Evolutionary conservation across 2,797 vertebrate species (phyloP).

Genomic region (Myotis myotis): DNA sequence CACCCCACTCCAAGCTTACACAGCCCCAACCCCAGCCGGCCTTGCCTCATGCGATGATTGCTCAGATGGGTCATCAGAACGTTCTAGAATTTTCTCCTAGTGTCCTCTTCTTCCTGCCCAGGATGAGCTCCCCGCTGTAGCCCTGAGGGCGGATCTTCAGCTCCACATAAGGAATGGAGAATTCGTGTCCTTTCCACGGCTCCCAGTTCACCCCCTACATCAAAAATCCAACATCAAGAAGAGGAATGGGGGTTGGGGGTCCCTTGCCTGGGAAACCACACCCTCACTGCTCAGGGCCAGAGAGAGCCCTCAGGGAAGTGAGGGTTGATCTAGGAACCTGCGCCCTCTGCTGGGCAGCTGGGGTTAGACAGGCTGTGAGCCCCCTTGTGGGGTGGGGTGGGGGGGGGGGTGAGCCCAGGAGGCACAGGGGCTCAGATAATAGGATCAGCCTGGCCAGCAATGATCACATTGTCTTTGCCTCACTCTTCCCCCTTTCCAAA

Average conservation of each 20-base stretch:
- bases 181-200: constrained; percentile 93
- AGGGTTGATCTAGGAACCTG: neutral
- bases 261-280: neutral
- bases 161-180: constrained; percentile 91
- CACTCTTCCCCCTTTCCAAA: constrained; percentile 20
- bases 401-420: neutral
- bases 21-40: neutral
- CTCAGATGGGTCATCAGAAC: constrained; percentile 61
- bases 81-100: constrained; percentile 77
- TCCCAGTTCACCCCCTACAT: constrained; percentile 93
- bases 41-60: neutral
- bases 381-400: rapidly evolving
- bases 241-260: neutral
- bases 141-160: constrained; percentile 90
- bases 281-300: neutral
- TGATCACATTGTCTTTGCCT: neutral
- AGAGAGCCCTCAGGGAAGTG: no score
- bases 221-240: neutral
- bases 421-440: neutral
- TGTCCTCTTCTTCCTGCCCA: constrained; percentile 85
- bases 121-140: constrained; percentile 72
- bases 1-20: neutral
- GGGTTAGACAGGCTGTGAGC: neutral
- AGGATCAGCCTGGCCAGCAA: neutral
- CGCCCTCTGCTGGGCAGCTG: constrained; percentile 22